These are phyloP conservation scores for Oscheius sp. DNA, from an alignment of 2,888 invertebrate species.

Conservation along the genomic window DNA sequence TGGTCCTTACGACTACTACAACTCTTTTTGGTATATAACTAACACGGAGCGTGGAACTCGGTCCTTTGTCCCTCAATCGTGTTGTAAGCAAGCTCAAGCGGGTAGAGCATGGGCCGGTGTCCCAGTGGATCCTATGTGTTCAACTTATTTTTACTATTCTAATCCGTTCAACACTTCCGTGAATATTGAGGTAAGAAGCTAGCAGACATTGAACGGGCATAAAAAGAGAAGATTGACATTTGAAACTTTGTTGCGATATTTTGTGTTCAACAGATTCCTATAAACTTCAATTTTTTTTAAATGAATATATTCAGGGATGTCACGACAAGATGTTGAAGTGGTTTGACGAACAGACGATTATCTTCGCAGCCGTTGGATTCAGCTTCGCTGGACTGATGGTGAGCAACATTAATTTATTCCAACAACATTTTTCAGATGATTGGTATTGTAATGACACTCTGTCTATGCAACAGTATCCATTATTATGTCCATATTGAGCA, in stretches of 20 bases:
- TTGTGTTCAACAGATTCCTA: too few relatives aligned
- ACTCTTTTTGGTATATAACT: constrained; percentile 68
- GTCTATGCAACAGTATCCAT: constrained; percentile 37
- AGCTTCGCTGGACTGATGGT: constrained; percentile 57
- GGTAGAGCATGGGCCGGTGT: constrained; percentile 64
- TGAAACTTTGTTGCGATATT: too few relatives aligned
- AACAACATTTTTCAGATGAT: constrained; percentile 48
- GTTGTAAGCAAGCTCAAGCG: constrained; percentile 62
- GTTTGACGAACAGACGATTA: constrained; percentile 59
- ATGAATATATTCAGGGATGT: too few relatives aligned
- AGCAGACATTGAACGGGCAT: neutral
- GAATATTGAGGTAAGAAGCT: constrained; percentile 49
- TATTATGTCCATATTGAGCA: constrained; percentile 40
- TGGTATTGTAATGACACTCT: constrained; percentile 45
- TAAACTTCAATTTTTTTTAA: too few relatives aligned
- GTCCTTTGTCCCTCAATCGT: constrained; percentile 64
- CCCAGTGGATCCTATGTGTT: constrained; percentile 67
- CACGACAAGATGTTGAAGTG: constrained; percentile 55
- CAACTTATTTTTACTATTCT: constrained; percentile 60
- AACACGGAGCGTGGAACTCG: constrained; percentile 64
- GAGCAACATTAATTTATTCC: neutral
- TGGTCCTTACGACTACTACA: constrained; percentile 61
- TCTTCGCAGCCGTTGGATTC: constrained; percentile 58
- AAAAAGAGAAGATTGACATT: neutral
- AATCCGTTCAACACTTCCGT: constrained; percentile 60